Conservation (phyloP, 2,113 vertebrate genomes). For the Cariama cristata region DNA sequence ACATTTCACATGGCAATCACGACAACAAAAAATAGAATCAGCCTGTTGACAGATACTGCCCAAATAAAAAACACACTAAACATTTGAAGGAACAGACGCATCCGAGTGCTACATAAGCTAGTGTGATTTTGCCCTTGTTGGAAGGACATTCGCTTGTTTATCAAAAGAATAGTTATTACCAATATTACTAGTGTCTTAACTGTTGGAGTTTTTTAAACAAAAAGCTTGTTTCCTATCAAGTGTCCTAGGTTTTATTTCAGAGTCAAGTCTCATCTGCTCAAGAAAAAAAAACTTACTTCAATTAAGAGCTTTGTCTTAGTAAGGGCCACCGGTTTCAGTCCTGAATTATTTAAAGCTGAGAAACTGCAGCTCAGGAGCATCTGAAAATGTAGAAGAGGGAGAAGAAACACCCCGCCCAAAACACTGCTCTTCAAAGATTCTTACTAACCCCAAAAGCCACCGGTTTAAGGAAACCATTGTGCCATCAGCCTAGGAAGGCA, state of each 20-base stretch:
- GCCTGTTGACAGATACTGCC: background rate
- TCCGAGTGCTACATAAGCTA: background rate
- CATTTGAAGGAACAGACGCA: conserved; percentile 13
- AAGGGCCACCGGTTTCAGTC: background rate
- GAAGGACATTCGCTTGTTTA: conserved; percentile 3
- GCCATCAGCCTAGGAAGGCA: background rate
- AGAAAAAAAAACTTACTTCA: background rate
- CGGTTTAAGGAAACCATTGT: background rate
- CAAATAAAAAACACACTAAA: background rate
- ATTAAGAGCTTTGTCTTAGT: background rate
- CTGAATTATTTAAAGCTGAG: conserved; percentile 55
- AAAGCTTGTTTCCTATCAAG: conserved; percentile 52
- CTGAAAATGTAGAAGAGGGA: background rate
- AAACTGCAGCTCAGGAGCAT: background rate
- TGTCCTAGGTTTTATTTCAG: conserved; percentile 48
- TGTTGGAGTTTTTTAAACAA: background rate
- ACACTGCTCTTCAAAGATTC: background rate
- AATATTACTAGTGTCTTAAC: background rate
- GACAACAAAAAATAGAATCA: background rate
- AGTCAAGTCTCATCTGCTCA: background rate
- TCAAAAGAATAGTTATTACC: conserved; percentile 18
- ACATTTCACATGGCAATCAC: accelerated
- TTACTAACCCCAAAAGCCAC: background rate
- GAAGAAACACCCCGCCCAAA: background rate
- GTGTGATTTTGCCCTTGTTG: conserved; percentile 26